Conservation (phyloP, 2,797 vertebrate species). For the Sciurus carolinensis region DNA sequence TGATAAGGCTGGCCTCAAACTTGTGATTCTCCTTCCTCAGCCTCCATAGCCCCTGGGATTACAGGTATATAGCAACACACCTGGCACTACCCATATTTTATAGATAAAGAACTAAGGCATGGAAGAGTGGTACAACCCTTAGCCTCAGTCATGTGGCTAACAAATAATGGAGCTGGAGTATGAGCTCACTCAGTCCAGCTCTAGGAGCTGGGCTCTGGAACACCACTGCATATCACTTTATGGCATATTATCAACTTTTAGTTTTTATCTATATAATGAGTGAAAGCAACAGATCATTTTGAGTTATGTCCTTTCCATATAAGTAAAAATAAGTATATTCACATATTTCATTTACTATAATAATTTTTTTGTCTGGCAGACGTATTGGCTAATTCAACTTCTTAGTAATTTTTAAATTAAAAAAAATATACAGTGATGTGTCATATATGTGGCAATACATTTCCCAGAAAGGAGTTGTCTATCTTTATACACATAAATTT, state of each 20-base stretch:
- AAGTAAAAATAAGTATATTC: not conserved
- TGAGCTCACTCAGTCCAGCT: not conserved
- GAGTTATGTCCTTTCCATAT: not conserved
- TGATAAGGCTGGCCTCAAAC: no score
- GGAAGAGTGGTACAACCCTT: not conserved
- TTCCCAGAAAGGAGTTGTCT: constrained; percentile 11
- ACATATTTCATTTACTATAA: not conserved
- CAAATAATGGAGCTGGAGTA: not conserved
- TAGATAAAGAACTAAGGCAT: not conserved
- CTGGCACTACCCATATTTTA: not conserved
- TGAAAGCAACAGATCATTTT: not conserved
- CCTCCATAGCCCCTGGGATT: no score
- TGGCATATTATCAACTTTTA: not conserved
- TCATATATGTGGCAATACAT: not conserved
- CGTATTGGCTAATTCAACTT: not conserved
- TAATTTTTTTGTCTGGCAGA: not conserved
- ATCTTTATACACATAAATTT: not conserved
- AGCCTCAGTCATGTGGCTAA: not conserved
- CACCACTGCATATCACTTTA: not conserved
- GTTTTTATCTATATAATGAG: not conserved
- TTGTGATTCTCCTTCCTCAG: no score
- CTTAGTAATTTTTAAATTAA: not conserved
- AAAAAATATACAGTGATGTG: not conserved
- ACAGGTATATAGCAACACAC: no score
- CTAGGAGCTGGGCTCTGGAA: not conserved